These are phyloP conservation scores for Pygoscelis adeliae DNA, from an alignment of 2,113 vertebrate species.

Conservation along the genomic window DNA sequence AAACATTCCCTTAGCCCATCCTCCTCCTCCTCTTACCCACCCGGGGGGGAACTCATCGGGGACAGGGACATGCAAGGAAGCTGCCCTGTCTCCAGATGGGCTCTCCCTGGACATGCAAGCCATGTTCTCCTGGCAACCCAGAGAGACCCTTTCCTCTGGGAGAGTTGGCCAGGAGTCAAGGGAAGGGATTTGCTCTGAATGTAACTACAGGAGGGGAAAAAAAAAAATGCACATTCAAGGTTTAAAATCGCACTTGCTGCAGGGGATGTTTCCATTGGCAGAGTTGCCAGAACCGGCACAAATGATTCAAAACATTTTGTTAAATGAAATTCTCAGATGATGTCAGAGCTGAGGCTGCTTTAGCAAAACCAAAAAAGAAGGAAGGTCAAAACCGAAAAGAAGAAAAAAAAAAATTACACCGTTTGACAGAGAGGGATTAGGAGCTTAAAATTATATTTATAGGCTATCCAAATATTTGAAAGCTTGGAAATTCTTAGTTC, in stretches of 20 bases:
- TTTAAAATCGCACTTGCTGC: conserved; percentile 43
- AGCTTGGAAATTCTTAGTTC: conserved; percentile 37
- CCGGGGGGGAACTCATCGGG: background rate
- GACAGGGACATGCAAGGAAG: background rate
- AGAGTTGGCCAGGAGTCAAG: background rate
- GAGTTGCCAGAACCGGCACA: background rate
- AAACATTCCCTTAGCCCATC: background rate
- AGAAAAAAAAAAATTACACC: background rate
- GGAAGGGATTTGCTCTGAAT: background rate
- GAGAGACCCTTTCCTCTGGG: background rate
- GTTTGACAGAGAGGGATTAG: conserved; percentile 38
- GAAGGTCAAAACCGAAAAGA: background rate
- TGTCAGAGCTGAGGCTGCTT: conserved; percentile 27
- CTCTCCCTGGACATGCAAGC: background rate
- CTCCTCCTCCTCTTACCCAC: background rate
- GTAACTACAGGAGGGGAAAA: background rate
- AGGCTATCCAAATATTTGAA: conserved; percentile 51
- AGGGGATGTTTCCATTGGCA: conserved; percentile 56
- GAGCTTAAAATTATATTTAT: conserved; percentile 55
- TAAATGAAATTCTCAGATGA: conserved; percentile 55
- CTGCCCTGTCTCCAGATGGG: background rate
- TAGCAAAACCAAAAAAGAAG: conserved; percentile 12
- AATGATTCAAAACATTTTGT: conserved; percentile 47
- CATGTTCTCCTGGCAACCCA: background rate
- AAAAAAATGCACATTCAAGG: background rate